These are phyloP conservation scores for Drosophila subobscura DNA, from an alignment of 1,140 invertebrate genomes.

Conservation along the genomic window DNA sequence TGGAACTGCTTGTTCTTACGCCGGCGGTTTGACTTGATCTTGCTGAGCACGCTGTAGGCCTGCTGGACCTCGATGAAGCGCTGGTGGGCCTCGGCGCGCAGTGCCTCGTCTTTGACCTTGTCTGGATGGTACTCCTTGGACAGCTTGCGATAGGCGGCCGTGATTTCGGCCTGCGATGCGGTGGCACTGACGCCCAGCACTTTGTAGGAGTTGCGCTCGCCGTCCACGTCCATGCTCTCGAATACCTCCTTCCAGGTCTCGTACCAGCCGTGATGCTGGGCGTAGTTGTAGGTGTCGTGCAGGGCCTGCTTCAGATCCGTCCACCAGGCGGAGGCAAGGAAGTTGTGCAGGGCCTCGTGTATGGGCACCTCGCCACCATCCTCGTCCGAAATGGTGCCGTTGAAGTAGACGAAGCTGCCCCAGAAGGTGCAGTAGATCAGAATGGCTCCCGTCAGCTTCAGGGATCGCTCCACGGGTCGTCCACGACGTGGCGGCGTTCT, in stretches of 20 bases:
- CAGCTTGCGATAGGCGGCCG: constrained; percentile 90
- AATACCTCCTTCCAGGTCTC: constrained; percentile 94
- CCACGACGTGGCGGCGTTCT: constrained; percentile 86
- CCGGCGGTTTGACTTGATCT: constrained; percentile 89
- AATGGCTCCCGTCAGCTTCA: constrained; percentile 86
- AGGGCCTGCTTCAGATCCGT: constrained; percentile 90
- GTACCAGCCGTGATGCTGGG: constrained; percentile 92
- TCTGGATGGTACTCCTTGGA: constrained; percentile 97
- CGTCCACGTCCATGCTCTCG: constrained; percentile 93
- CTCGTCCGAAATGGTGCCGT: constrained; percentile 92
- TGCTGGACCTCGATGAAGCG: constrained; percentile 96
- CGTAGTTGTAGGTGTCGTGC: constrained; percentile 89
- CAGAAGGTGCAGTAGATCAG: constrained; percentile 90
- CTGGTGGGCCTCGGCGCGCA: constrained; percentile 89
- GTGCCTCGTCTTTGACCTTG: constrained; percentile 90
- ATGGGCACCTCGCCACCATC: constrained; percentile 94
- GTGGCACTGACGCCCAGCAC: constrained; percentile 90
- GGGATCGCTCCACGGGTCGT: constrained; percentile 82
- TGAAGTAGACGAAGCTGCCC: constrained; percentile 93
- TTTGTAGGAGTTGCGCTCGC: constrained; percentile 95
- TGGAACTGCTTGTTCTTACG: constrained; percentile 88
- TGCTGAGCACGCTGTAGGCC: constrained; percentile 95
- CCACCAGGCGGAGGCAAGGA: constrained; percentile 94
- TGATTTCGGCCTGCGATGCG: constrained; percentile 94
- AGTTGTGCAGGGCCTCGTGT: constrained; percentile 94